phyloP scores from a whole-genome alignment of 2,888 invertebrate species.

The Homarus gammarus region DNA sequence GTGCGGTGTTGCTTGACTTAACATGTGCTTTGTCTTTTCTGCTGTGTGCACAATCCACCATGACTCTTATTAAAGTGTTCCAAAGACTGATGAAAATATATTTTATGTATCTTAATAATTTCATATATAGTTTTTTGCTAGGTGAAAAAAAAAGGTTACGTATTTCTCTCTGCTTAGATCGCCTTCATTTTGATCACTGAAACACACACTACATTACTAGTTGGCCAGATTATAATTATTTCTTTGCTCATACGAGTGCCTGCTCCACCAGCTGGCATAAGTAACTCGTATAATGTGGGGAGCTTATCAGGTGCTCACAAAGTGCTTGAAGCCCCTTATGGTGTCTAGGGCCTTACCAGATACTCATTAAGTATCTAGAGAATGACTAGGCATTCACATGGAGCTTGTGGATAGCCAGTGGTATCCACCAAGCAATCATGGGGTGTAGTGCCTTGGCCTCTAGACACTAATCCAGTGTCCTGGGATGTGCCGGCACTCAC shows the following conservation, averaged over 20 bases:
- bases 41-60: constrained; percentile 54
- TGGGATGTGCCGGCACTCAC: background rate
- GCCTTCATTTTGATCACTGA: constrained; percentile 15
- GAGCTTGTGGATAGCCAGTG: background rate
- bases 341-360: constrained; percentile 15
- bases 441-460: constrained; percentile 15
- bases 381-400: constrained; percentile 13
- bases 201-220: constrained; percentile 29
- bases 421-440: background rate
- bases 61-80: constrained; percentile 41
- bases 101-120: constrained; percentile 41
- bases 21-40: constrained; percentile 50
- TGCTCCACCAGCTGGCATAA: background rate
- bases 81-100: constrained; percentile 48
- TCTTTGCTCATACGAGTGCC: constrained; percentile 1
- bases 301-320: background rate
- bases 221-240: constrained; percentile 16
- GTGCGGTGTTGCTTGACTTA: constrained; percentile 48
- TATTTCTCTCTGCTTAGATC: constrained; percentile 4
- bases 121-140: constrained; percentile 27
- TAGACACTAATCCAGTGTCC: constrained; percentile 9
- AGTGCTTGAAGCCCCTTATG: background rate
- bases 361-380: constrained; percentile 13
- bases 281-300: background rate
- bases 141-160: constrained; percentile 19